These are phyloP conservation scores for Sminthurides aquaticus DNA, from an alignment of 2,888 invertebrate species.

Conservation along the genomic window DNA sequence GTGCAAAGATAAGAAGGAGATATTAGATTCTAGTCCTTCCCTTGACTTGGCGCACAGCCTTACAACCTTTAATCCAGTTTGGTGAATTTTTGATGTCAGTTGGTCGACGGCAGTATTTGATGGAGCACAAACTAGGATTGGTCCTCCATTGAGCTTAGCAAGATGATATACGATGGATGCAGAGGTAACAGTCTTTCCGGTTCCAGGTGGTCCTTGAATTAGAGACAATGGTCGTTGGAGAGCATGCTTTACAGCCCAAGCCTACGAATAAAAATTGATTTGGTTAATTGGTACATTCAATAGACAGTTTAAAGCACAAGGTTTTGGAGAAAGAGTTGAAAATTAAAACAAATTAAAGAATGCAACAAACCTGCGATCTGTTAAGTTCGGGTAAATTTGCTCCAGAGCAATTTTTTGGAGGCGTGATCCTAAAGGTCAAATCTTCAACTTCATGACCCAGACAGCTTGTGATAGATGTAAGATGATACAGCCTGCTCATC, in stretches of 20 bases:
- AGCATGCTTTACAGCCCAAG: constrained; percentile 97
- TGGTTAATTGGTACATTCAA: neutral
- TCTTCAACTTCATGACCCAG: constrained; percentile 93
- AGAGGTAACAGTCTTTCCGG: constrained; percentile 98
- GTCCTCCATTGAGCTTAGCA: constrained; percentile 83
- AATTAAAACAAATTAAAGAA: neutral
- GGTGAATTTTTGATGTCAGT: constrained; percentile 95
- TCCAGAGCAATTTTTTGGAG: constrained; percentile 95
- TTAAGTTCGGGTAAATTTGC: constrained; percentile 96
- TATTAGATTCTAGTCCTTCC: constrained; percentile 95
- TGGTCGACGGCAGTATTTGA: constrained; percentile 99
- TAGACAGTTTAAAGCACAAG: constrained; percentile 1
- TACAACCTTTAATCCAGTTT: constrained; percentile 87
- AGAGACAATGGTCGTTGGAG: constrained; percentile 89
- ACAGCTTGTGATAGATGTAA: constrained; percentile 93
- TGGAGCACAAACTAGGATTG: constrained; percentile 93
- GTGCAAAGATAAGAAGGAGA: constrained; percentile 91
- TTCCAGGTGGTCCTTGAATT: constrained; percentile 94
- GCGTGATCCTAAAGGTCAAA: constrained; percentile 77
- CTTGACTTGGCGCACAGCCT: constrained; percentile 94
- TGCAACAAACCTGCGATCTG: constrained; percentile 67
- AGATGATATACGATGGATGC: constrained; percentile 98
- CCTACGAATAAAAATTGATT: constrained; percentile 48
- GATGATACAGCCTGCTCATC: constrained; percentile 94
- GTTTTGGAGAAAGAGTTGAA: neutral